Conservation (phyloP, 1,140 invertebrate genomes). For the Lordiphosa collinella region DNA sequence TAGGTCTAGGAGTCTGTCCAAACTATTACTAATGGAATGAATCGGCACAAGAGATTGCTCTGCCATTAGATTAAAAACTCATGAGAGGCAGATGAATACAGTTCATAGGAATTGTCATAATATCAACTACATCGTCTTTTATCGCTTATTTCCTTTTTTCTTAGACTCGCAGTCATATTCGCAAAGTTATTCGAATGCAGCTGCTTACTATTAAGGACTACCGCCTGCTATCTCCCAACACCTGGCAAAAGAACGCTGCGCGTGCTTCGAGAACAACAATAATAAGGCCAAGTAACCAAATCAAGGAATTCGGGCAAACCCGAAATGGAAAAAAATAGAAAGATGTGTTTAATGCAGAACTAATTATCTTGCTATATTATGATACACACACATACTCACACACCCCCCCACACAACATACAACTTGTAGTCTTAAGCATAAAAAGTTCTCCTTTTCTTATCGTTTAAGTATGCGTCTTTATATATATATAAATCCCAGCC, state of each 20-base stretch:
- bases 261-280: slow-evolving; percentile 51
- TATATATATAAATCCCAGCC: slow-evolving; percentile 8
- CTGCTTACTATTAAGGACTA: slow-evolving; percentile 71
- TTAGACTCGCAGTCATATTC: slow-evolving; percentile 75
- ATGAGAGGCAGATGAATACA: too few relatives aligned
- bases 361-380: slow-evolving; percentile 48
- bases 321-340: slow-evolving; percentile 29
- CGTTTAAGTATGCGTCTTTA: slow-evolving; percentile 58
- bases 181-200: slow-evolving; percentile 74
- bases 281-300: slow-evolving; percentile 53
- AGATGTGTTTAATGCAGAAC: slow-evolving; percentile 48
- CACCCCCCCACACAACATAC: slow-evolving; percentile 23
- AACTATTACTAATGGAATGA: too few relatives aligned
- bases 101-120: too few relatives aligned
- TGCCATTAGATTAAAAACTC: too few relatives aligned
- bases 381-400: slow-evolving; percentile 18
- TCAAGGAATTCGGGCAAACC: slow-evolving; percentile 56
- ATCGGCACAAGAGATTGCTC: too few relatives aligned
- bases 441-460: slow-evolving; percentile 67
- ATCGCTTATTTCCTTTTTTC: slow-evolving; percentile 22
- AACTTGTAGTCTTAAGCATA: slow-evolving; percentile 48
- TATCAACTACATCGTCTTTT: not conserved
- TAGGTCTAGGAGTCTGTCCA: too few relatives aligned
- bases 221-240: slow-evolving; percentile 16
- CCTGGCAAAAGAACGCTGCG: slow-evolving; percentile 67